A percentile compares a stretch with the other conserved stretches of the same genome.
These are phyloP conservation scores for Stictonetta naevosa DNA, from an alignment of 2,113 vertebrate species.

Conservation along the genomic window DNA sequence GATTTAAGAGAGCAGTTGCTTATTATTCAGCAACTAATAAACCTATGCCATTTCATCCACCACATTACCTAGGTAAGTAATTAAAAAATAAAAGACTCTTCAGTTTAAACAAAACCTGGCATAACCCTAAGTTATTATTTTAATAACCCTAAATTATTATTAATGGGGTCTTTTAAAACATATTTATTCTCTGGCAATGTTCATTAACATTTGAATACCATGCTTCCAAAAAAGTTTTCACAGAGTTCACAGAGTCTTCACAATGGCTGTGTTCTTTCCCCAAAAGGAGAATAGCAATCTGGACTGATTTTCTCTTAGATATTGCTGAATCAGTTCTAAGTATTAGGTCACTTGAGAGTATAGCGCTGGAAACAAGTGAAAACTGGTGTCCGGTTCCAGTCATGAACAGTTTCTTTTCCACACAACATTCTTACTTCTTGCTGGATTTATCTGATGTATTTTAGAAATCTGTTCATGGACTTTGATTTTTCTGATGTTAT, in stretches of 20 bases:
- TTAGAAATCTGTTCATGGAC: background rate
- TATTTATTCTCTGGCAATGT: background rate
- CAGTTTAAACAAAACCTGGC: background rate
- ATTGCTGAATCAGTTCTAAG: background rate
- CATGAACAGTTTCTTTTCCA: background rate
- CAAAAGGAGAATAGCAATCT: background rate
- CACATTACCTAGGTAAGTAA: conserved; percentile 85
- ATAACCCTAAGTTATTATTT: background rate
- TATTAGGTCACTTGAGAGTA: background rate
- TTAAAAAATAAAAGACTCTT: background rate
- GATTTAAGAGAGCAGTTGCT: conserved; percentile 95
- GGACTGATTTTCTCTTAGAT: background rate
- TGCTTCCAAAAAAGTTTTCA: background rate
- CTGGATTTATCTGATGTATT: background rate
- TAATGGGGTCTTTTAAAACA: background rate
- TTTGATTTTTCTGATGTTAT: background rate
- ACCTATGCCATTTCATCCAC: conserved; percentile 83
- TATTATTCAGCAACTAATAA: conserved; percentile 93
- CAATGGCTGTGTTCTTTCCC: background rate
- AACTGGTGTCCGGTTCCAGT: background rate
- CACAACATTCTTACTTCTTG: background rate
- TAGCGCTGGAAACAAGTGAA: background rate
- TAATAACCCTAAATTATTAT: background rate
- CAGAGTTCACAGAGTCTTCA: fast-evolving
- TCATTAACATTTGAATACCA: background rate